Conservation (phyloP, 2,113 vertebrate species). For the Heloderma charlesbogerti region DNA sequence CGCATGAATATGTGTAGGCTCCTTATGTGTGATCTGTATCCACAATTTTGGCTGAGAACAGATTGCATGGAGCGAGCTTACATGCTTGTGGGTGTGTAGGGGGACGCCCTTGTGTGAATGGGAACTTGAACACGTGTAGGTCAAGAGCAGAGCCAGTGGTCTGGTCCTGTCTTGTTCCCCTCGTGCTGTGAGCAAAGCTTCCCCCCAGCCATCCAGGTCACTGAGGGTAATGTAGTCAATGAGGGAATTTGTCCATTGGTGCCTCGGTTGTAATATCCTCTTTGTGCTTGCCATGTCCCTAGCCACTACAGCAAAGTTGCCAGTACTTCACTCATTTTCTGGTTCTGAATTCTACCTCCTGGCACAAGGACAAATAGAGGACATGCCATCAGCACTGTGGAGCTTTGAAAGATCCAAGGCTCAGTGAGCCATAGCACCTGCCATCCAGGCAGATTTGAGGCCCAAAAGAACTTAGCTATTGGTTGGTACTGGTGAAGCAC, state of each 20-base stretch:
- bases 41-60: neutral
- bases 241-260: neutral
- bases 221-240: neutral
- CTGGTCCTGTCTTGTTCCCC: neutral
- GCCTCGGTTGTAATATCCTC: neutral
- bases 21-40: neutral
- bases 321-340: neutral
- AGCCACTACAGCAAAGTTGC: neutral
- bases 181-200: neutral
- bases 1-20: neutral
- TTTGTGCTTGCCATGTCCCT: neutral
- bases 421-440: neutral
- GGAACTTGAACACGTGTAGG: neutral
- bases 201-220: neutral
- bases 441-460: neutral
- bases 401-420: neutral
- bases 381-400: neutral
- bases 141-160: neutral
- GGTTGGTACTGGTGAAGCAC: no score
- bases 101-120: neutral
- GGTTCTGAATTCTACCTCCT: neutral
- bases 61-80: neutral
- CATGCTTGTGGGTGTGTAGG: no score
- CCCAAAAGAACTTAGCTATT: no score
- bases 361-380: neutral